Base-by-base conservation (phyloP, 2,113 vertebrate genomes). In the Stegastes partitus region DNA sequence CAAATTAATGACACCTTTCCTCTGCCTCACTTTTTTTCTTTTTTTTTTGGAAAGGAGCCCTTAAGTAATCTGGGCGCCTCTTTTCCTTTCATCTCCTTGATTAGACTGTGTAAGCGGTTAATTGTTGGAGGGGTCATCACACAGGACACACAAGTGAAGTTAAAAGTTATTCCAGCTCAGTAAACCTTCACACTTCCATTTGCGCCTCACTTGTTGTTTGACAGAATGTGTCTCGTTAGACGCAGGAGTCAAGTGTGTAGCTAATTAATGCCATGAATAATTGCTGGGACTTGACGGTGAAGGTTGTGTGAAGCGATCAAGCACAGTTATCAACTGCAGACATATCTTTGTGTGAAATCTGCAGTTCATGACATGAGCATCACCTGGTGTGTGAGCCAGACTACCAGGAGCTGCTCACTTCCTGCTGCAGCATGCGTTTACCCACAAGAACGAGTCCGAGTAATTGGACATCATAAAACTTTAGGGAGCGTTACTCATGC, bases 151-250 rank as follows among this genome's bases (percentile, higher is more conserved):
- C 10, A 54, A 73, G 53, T 31, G 56, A 47, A 45, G 62, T 23
- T 10, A 9, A 45, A 22, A 77, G 34, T 81, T 61, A 42, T 75
- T 59, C 44, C 65, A 59, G 47, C 58, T 57, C 59, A 66, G 7
- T 72, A 37, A 79, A 54, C 51, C 23, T 49, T 67, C 58, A 54
- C 63, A 84, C 49, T 15, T 81, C 2, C 2, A n/a, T 79, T 76
- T 72, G 26, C 3, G 21, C 76, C 53, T 68, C 77, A 59, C 61
- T 83, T 77, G 53, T 49, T 2, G 7, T 77, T 63, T 77, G 64
- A 76, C 73, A 77, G 74, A 73, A 56, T 28, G 53, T 3, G 7
- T 67, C 83, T 86, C 75, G 76, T 84, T 87, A 81, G 75, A 5
- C 39, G 45, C 31, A 22, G 22, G 16, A 81, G 37, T 54, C 39